These are phyloP conservation scores for Procambarus virginalis DNA, from an alignment of 1,140 invertebrate species.

Conservation along the genomic window DNA sequence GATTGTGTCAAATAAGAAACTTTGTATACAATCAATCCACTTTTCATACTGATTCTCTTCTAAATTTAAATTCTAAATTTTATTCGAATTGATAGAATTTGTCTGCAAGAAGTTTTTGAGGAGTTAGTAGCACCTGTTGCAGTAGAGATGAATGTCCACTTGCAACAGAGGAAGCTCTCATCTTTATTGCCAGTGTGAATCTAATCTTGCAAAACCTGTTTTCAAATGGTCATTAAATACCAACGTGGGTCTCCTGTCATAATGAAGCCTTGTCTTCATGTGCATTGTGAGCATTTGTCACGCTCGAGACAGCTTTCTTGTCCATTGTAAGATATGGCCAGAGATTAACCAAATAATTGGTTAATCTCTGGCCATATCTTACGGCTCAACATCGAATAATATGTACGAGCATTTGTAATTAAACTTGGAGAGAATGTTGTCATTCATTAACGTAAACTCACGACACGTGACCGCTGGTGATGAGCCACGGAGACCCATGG, in stretches of 20 bases:
- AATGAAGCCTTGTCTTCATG: neutral
- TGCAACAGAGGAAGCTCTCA: neutral
- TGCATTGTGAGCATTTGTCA: too few species aligned
- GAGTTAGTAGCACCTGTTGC: neutral
- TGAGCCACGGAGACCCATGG: too few species aligned
- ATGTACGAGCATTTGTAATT: too few species aligned
- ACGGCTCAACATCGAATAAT: too few species aligned
- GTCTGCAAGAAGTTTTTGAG: neutral
- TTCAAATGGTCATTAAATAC: too few species aligned
- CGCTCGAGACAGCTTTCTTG: too few species aligned
- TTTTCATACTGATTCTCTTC: neutral
- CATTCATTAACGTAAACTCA: too few species aligned
- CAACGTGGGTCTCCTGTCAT: neutral
- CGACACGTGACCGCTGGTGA: too few species aligned
- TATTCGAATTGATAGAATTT: neutral
- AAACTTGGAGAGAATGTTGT: too few species aligned
- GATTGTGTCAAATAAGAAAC: neutral
- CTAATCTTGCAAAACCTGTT: neutral
- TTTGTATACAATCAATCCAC: neutral
- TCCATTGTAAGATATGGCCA: too few species aligned
- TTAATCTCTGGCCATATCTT: too few species aligned
- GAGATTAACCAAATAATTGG: too few species aligned
- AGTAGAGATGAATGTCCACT: neutral
- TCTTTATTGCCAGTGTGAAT: neutral
- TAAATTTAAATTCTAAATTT: neutral